A percentile compares a stretch with the other conserved stretches of the same genome.
These are phyloP conservation scores for Microctonus brassicae DNA, from an alignment of 2,888 invertebrate species.

Conservation along the genomic window DNA sequence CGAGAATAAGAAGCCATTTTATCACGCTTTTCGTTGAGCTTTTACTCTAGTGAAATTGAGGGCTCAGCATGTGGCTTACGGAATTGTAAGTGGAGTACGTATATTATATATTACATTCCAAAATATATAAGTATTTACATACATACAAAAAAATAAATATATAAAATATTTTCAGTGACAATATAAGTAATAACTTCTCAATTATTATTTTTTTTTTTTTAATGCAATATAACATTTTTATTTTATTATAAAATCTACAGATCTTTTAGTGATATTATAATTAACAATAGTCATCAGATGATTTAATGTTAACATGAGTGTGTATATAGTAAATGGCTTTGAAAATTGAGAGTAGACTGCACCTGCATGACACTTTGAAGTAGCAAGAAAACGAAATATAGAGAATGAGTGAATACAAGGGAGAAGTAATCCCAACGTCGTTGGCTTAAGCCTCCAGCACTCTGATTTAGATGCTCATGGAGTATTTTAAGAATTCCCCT, in stretches of 20 bases:
- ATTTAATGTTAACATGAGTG: constrained; percentile 59
- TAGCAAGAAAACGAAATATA: constrained; percentile 22
- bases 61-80: constrained; percentile 62
- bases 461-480: constrained; percentile 68
- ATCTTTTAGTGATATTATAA: constrained; percentile 20
- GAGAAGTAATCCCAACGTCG: constrained; percentile 68
- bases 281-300: constrained; percentile 59
- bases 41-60: constrained; percentile 67
- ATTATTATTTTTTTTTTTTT: not conserved
- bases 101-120: constrained; percentile 14
- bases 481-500: constrained; percentile 68
- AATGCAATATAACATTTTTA: no score
- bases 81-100: constrained; percentile 53
- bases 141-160: no score
- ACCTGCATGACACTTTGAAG: constrained; percentile 69
- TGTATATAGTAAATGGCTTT: constrained; percentile 51
- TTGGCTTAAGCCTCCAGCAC: constrained; percentile 61
- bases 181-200: not conserved
- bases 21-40: constrained; percentile 63
- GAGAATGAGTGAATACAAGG: constrained; percentile 40
- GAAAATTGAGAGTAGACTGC: constrained; percentile 58
- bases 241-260: no score
- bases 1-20: constrained; percentile 69
- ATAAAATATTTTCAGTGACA: no score
- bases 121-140: not conserved